Conservation (phyloP, 2,888 invertebrate species). For the Drosophila dives region DNA sequence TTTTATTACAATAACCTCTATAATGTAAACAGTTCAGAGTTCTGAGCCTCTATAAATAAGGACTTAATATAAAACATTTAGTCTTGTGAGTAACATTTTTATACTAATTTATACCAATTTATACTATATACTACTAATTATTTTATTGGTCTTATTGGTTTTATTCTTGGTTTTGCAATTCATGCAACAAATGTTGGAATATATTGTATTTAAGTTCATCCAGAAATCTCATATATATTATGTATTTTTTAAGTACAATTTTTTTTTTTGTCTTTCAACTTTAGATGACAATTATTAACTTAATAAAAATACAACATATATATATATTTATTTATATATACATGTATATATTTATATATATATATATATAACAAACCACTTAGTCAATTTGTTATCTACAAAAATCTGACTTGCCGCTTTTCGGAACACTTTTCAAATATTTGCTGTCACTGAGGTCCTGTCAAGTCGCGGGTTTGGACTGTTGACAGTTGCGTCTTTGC, state of each 20-base stretch:
- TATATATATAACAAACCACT: background rate
- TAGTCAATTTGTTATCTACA: conserved; percentile 7
- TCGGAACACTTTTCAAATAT: conserved; percentile 27
- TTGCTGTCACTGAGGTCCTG: conserved; percentile 41
- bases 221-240: background rate
- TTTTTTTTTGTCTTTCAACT: background rate
- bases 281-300: background rate
- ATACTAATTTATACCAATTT: too few species aligned
- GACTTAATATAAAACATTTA: background rate
- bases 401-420: conserved; percentile 4
- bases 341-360: too few species aligned
- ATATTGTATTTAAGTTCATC: background rate
- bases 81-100: too few species aligned
- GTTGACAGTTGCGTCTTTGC: conserved; percentile 67
- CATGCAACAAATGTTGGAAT: background rate
- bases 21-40: background rate
- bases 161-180: background rate
- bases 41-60: background rate
- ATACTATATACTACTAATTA: background rate
- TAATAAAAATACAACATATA: background rate
- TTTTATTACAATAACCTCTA: background rate
- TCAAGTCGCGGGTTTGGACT: conserved; percentile 32
- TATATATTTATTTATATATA: too few species aligned
- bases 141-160: background rate
- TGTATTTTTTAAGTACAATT: background rate